These are phyloP conservation scores for Bunonema sp. DNA, from an alignment of 2,888 invertebrate genomes.

Conservation along the genomic window DNA sequence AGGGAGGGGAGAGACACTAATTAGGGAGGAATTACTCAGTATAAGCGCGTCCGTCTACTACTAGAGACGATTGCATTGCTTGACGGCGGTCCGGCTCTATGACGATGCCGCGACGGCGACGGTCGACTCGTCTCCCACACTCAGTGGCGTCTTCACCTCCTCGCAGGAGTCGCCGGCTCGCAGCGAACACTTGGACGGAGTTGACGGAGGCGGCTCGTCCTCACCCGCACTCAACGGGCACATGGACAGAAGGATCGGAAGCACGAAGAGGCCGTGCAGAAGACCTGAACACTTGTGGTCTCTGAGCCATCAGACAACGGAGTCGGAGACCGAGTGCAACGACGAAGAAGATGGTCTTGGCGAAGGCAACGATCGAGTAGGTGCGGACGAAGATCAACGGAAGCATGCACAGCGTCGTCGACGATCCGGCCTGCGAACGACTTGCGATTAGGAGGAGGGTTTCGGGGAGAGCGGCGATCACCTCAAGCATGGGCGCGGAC, in stretches of 20 bases:
- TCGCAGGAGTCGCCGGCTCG: no score
- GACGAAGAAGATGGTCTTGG: conserved; percentile 25
- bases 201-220: conserved; percentile 4
- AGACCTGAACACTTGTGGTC: conserved; percentile 12
- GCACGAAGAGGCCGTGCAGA: conserved; percentile 23
- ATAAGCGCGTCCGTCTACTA: no score
- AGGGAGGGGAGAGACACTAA: no score
- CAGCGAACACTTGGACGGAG: no score
- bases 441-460: not conserved
- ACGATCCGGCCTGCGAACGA: conserved; percentile 15
- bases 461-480: not conserved
- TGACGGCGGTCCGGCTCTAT: no score
- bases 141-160: no score
- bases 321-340: conserved; percentile 21
- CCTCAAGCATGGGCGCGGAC: conserved; percentile 34
- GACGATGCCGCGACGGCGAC: no score
- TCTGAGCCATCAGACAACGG: not conserved
- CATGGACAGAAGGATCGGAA: conserved; percentile 17
- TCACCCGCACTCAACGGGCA: conserved; percentile 7
- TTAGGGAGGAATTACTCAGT: no score
- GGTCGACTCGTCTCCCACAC: no score
- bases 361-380: conserved; percentile 41
- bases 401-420: conserved; percentile 37
- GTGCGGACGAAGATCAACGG: conserved; percentile 39
- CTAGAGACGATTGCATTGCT: no score